Conservation (phyloP, 2,888 invertebrate species). For the Rosalia funebris region DNA sequence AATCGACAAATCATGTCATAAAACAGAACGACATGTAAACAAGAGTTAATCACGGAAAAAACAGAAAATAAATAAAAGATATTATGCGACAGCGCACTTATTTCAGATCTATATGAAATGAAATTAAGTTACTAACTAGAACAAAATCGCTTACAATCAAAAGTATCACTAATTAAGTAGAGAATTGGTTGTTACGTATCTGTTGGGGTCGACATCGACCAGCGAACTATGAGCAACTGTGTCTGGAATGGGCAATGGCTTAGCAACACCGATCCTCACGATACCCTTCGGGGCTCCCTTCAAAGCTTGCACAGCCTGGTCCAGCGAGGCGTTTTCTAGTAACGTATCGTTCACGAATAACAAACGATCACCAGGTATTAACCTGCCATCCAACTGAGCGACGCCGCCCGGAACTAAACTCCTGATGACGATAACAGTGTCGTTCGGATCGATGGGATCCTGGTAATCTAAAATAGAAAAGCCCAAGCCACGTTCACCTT, state of each 20-base stretch:
- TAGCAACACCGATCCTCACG: conserved; percentile 95
- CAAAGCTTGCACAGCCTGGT: conserved; percentile 96
- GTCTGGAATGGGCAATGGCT: conserved; percentile 85
- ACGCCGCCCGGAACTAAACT: conserved; percentile 98
- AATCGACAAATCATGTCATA: too few species aligned
- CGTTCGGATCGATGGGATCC: conserved; percentile 95
- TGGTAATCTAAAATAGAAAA: conserved; percentile 97
- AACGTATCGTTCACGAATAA: conserved; percentile 94
- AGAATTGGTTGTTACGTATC: conserved; percentile 51
- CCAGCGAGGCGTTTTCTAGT: conserved; percentile 94
- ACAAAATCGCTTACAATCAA: too few species aligned
- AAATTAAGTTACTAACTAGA: too few species aligned
- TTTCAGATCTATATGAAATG: too few species aligned
- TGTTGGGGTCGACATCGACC: conserved; percentile 57
- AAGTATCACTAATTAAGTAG: conserved; percentile 36
- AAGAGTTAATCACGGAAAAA: too few species aligned
- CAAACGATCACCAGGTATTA: conserved; percentile 96
- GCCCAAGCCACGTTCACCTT: conserved; percentile 97
- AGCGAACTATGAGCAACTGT: conserved; percentile 67
- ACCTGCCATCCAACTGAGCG: conserved; percentile 95
- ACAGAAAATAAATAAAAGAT: too few species aligned
- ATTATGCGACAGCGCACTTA: too few species aligned
- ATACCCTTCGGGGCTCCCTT: conserved; percentile 96
- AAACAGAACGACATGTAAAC: too few species aligned
- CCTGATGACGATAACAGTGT: conserved; percentile 97